Evolutionary conservation across 1,140 invertebrate species (phyloP).

Genomic region (Lethocerus indicus): DNA sequence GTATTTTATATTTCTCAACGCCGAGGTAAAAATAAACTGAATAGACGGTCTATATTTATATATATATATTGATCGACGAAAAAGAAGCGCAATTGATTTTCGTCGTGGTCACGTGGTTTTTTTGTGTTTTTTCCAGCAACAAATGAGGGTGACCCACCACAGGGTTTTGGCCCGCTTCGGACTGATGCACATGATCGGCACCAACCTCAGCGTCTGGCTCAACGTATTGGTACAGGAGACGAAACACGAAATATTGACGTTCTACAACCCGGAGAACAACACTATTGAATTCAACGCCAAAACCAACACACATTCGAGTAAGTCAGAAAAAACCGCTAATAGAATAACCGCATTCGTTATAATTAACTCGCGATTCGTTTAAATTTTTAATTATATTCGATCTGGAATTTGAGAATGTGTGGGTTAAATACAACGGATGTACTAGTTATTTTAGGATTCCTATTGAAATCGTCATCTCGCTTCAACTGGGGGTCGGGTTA

Average conservation of each 20-base stretch:
- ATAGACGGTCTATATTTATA: not conserved
- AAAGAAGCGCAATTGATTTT: not conserved
- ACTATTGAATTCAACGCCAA: slow-evolving; percentile 26
- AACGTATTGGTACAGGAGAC: slow-evolving; percentile 86
- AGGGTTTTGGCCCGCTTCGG: slow-evolving; percentile 75
- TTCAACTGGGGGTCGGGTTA: too few species aligned
- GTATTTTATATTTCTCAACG: slow-evolving; percentile 92
- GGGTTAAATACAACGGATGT: too few species aligned
- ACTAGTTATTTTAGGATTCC: too few species aligned
- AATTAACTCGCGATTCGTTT: not conserved
- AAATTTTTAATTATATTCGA: too few species aligned
- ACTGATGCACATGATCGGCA: slow-evolving; percentile 91
- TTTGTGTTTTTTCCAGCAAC: slow-evolving; percentile 29
- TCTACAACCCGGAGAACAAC: slow-evolving; percentile 73
- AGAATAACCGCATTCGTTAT: too few species aligned
- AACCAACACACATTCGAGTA: slow-evolving; percentile 17
- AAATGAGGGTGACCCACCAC: slow-evolving; percentile 81
- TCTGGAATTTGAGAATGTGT: too few species aligned
- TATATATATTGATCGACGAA: not conserved
- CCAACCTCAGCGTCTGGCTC: slow-evolving; percentile 84
- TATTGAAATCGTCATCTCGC: too few species aligned
- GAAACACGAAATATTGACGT: slow-evolving; percentile 80
- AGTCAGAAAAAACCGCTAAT: too few species aligned
- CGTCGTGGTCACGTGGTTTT: not conserved
- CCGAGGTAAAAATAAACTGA: slow-evolving; percentile 52